Conservation (phyloP, 1,140 invertebrate genomes). For the Oscheius sp. region DNA sequence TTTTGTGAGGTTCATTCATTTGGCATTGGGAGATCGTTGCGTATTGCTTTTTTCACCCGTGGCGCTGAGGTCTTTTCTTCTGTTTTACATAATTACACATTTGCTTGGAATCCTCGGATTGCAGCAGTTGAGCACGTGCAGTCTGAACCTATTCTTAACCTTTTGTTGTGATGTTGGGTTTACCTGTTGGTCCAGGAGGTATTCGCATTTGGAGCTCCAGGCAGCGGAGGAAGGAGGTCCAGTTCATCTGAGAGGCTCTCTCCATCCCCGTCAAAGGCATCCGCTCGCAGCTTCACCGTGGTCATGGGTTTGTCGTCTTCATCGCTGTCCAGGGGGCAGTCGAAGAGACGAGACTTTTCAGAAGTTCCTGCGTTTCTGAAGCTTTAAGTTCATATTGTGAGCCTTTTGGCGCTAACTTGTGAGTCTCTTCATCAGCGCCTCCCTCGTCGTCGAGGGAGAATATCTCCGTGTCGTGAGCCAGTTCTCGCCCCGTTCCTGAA, state of each 20-base stretch:
- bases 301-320: slow-evolving; percentile 20
- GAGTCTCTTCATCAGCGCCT: slow-evolving; percentile 5
- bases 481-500: slow-evolving; percentile 5
- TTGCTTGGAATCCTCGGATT: slow-evolving; percentile 28
- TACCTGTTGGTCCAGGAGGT: background rate
- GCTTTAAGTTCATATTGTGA: too few species aligned
- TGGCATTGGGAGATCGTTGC: slow-evolving; percentile 9
- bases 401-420: background rate
- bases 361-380: slow-evolving; percentile 19
- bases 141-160: slow-evolving; percentile 14
- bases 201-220: slow-evolving; percentile 27
- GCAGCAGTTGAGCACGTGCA: slow-evolving; percentile 25
- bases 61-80: too few species aligned
- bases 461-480: slow-evolving; percentile 26
- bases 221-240: slow-evolving; percentile 33
- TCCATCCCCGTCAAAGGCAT: slow-evolving; percentile 13
- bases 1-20: too few species aligned
- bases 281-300: background rate
- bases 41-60: background rate
- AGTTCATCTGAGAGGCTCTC: slow-evolving; percentile 33
- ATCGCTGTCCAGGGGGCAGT: slow-evolving; percentile 34
- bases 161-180: background rate
- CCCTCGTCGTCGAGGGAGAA: slow-evolving; percentile 34
- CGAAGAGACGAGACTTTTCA: slow-evolving; percentile 31
- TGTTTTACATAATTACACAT: slow-evolving; percentile 30